Evolutionary conservation across 2,797 vertebrate genomes (phyloP).

Genomic region (Miichthys miiuy): DNA sequence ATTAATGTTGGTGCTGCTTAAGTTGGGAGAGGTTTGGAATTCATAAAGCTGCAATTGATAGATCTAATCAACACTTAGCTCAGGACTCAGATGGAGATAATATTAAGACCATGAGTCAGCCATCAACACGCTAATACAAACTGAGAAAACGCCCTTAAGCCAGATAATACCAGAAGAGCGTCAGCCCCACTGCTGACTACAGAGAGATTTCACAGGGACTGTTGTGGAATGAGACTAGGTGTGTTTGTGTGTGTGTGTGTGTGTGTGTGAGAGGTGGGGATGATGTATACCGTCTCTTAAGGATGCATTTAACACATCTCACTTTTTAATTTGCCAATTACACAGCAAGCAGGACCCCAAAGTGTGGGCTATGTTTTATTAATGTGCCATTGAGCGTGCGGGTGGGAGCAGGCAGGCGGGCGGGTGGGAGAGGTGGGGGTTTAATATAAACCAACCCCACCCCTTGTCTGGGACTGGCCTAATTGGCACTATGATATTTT

Average conservation of each 20-base stretch:
- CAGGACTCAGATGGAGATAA: conserved; percentile 37
- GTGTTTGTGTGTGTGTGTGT: conserved; percentile 29
- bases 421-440: background rate
- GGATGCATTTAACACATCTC: conserved; percentile 88
- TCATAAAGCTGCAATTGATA: conserved; percentile 18
- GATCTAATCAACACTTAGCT: conserved; percentile 41
- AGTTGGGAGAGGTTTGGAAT: conserved; percentile 19
- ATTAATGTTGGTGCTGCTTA: background rate
- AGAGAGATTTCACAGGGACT: conserved; percentile 50
- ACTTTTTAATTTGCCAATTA: conserved; percentile 99
- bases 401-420: conserved; percentile 50
- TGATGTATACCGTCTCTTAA: conserved; percentile 84
- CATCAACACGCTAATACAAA: conserved; percentile 47
- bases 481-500: conserved; percentile 85
- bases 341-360: conserved; percentile 85
- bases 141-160: conserved; percentile 62
- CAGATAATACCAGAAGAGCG: conserved; percentile 48
- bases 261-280: conserved; percentile 43
- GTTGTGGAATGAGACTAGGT: conserved; percentile 28
- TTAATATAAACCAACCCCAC: conserved; percentile 44
- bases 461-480: conserved; percentile 81
- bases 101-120: conserved; percentile 52
- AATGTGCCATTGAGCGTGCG: conserved; percentile 86
- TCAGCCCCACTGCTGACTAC: conserved; percentile 54
- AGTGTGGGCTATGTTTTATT: conserved; percentile 95